Conservation (phyloP, 2,113 vertebrate species). For the Burhinus oedicnemus region DNA sequence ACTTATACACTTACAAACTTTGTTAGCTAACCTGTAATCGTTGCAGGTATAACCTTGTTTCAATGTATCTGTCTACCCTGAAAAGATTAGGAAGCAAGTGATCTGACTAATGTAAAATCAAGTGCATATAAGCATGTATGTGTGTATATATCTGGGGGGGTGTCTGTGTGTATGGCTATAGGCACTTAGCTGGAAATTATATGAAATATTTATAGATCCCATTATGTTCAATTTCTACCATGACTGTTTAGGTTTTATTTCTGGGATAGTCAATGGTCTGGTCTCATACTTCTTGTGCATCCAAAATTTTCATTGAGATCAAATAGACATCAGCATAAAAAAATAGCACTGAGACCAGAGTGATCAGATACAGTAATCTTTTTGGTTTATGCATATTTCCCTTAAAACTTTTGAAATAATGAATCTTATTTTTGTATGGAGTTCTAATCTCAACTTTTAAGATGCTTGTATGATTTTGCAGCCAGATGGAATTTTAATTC, state of each 20-base stretch:
- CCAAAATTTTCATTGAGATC: background rate
- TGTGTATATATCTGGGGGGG: too few relatives aligned
- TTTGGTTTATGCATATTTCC: background rate
- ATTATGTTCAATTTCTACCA: background rate
- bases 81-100: background rate
- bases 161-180: background rate
- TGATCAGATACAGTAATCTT: background rate
- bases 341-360: background rate
- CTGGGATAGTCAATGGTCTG: background rate
- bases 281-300: background rate
- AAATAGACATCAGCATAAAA: background rate
- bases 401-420: background rate
- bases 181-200: background rate
- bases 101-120: background rate
- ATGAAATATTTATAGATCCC: background rate
- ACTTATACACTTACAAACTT: background rate
- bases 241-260: background rate
- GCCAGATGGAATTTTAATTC: background rate
- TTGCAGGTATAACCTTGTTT: background rate
- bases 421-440: background rate
- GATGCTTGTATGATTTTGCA: background rate
- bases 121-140: background rate
- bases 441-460: background rate
- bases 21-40: background rate
- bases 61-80: background rate